Conservation (phyloP, 2,113 vertebrate species). For the Nerophis lumbriciformis region DNA sequence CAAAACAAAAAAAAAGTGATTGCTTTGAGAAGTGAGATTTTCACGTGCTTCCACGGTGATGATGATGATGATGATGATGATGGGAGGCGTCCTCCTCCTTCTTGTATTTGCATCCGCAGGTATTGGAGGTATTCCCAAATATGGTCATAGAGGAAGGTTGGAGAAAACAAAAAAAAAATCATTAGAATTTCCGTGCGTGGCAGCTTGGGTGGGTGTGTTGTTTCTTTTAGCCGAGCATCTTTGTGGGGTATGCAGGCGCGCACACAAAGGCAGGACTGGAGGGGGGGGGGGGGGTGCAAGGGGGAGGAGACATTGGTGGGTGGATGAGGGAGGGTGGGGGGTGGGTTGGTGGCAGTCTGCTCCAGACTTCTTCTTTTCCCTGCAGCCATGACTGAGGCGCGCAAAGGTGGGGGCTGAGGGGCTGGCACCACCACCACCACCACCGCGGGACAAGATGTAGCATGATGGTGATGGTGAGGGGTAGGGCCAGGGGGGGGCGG, state of each 20-base stretch:
- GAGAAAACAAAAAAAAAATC: neutral
- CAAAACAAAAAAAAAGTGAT: neutral
- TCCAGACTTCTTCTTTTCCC: constrained; percentile 31
- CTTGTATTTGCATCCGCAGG: constrained; percentile 11
- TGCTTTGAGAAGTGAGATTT: constrained; percentile 31
- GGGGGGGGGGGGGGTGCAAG: constrained; percentile 9
- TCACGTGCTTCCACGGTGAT: constrained; percentile 41
- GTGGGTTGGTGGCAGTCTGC: constrained; percentile 66
- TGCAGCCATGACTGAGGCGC: neutral
- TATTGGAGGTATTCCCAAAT: neutral
- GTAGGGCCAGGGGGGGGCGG: constrained; percentile 10
- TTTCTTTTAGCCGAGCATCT: neutral
- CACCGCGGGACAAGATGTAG: neutral
- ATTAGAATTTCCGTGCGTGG: neutral
- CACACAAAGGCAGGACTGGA: constrained; percentile 43
- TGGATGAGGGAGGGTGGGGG: constrained; percentile 63
- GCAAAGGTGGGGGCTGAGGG: neutral
- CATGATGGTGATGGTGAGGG: neutral
- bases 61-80: neutral
- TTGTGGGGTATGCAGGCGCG: constrained; percentile 46
- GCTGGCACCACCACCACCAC: neutral
- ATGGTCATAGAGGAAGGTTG: neutral
- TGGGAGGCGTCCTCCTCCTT: constrained; percentile 15
- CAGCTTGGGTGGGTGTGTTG: neutral
- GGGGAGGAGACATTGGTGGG: constrained; percentile 46